These are phyloP conservation scores for Galaxea fascicularis DNA, from an alignment of 92 coral and sea anemone genomes.

Conservation along the genomic window DNA sequence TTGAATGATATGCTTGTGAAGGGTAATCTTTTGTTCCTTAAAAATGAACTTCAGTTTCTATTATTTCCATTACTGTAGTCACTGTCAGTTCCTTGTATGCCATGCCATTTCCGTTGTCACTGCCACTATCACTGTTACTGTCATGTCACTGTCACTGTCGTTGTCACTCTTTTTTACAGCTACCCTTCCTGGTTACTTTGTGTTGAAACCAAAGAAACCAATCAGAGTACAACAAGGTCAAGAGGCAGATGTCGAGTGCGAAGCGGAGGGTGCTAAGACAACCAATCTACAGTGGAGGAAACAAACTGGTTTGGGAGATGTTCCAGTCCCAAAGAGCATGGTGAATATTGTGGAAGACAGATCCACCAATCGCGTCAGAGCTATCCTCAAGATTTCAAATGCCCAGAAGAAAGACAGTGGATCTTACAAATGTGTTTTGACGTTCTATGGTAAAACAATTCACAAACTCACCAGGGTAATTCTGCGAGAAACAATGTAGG, in stretches of 20 bases:
- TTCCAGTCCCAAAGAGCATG: constrained; percentile 17
- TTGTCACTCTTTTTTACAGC: neutral
- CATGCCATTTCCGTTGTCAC: too few species aligned
- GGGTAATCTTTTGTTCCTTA: too few species aligned
- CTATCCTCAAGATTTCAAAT: constrained; percentile 33
- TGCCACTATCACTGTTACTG: too few species aligned
- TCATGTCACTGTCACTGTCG: too few species aligned
- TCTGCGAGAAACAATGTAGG: neutral
- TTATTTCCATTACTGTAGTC: too few species aligned
- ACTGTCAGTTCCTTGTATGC: too few species aligned
- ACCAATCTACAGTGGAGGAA: constrained; percentile 45
- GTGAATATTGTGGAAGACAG: neutral
- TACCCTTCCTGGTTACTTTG: neutral
- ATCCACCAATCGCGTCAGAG: neutral
- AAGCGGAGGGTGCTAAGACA: constrained; percentile 7
- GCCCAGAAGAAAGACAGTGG: constrained; percentile 46
- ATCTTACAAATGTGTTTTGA: constrained; percentile 19
- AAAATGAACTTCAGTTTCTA: too few species aligned
- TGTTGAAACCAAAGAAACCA: constrained; percentile 7
- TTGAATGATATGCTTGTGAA: too few species aligned
- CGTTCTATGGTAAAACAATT: neutral
- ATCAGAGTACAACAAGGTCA: constrained; percentile 22
- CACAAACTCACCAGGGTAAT: neutral
- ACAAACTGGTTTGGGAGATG: neutral
- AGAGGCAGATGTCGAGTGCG: constrained; percentile 32